Evolutionary conservation across 2,888 invertebrate species (phyloP).

Genomic region (Acanthosepion pharaonis): DNA sequence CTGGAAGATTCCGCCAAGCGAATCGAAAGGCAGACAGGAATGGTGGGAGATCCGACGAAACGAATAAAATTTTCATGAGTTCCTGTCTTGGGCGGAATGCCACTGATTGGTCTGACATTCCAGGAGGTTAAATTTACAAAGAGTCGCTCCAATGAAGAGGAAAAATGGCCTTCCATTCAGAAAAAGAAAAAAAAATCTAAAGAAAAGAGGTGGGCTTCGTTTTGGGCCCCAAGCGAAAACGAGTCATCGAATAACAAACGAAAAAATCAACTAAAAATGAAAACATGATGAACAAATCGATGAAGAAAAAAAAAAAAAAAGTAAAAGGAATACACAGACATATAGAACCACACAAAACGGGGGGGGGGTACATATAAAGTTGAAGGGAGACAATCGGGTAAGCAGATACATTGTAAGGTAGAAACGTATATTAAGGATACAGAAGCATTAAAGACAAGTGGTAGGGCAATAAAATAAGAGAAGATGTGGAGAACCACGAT

Average conservation of each 20-base stretch:
- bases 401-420: too few species aligned
- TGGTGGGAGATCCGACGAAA: background rate
- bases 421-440: too few species aligned
- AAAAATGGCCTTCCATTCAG: background rate
- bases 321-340: too few species aligned
- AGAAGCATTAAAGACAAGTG: too few species aligned
- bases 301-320: background rate
- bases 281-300: background rate
- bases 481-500: too few species aligned
- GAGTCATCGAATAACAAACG: background rate
- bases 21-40: background rate
- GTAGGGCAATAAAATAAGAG: too few species aligned
- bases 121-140: background rate
- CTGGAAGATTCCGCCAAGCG: background rate
- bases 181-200: too few species aligned
- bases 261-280: background rate
- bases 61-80: background rate
- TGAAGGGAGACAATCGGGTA: too few species aligned
- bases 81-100: background rate
- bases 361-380: background rate
- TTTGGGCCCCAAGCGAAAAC: background rate
- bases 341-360: background rate
- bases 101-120: background rate
- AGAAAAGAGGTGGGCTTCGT: background rate
- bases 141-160: constrained; percentile 1